Base-by-base conservation (phyloP, 2,888 invertebrate genomes). In the Scaptomyza caliginosa region DNA sequence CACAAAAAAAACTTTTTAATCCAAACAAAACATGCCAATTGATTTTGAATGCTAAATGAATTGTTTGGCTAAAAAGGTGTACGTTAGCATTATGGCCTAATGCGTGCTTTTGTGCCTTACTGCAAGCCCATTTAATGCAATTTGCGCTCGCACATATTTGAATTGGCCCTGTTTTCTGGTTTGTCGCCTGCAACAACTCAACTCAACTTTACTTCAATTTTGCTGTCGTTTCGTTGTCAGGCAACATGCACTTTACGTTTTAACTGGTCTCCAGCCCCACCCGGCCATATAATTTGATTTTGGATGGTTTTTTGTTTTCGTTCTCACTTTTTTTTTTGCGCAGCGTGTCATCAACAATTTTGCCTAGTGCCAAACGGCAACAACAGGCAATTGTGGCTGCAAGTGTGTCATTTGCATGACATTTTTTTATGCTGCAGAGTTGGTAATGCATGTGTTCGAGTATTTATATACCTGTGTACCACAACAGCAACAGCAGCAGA, bases 11-110 rank as follows among this genome's bases (percentile, higher is more conserved):
- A 77, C 49, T 81, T 82, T 72, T 71, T 75, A 71, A 76, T 82
- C 52, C 28, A 42, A 28, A 40, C 43, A 55, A 57, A 51, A 40
- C 54, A 58, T n/a, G n/a, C n/a, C n/a, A 65, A 59, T 36, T 67
- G 65, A 71, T 73, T 79, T 73, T 73, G 70, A 74, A 79, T 77
- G 74, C 67, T 72, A 85, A 82, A 63, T 67, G 56, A 81, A 68
- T 62, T 68, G 85, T 74, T 74, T 54, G 56, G 48, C 50, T 43
- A 48, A 50, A 46, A 50, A 54, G 34, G 45, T 68, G 52, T 34
- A 50, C 39, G 48, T 46, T 67, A 52, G 43, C 57, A 75, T 73
- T 65, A 64, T 63, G 38, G 21, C 50, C 59, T 67, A 55, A 65
- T 64, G 42, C 51, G 34, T 46, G 21, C 26, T 43, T 55, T 8